Evolutionary conservation across 2,113 vertebrate species (phyloP).

Genomic region (Pterocles burchelli): DNA sequence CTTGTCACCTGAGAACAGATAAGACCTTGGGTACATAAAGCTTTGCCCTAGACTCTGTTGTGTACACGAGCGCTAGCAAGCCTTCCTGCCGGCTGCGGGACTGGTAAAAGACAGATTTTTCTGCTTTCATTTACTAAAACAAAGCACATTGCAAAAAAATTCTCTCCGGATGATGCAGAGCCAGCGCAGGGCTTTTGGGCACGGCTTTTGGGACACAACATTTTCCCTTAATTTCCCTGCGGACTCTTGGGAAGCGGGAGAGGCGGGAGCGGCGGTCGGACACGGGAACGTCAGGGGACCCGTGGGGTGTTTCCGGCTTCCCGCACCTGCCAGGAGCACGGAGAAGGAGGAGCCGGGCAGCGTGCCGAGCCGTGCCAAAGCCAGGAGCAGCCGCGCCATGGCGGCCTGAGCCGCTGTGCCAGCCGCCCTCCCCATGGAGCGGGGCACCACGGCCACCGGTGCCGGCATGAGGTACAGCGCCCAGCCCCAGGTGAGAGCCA

Average conservation of each 20-base stretch:
- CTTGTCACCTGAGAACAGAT: neutral
- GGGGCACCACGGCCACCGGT: neutral
- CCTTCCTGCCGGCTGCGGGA: neutral
- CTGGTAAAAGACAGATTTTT: neutral
- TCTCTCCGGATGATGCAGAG: neutral
- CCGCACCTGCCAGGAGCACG: neutral
- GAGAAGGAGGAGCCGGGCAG: neutral
- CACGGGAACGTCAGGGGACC: neutral
- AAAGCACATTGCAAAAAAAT: neutral
- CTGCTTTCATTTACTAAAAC: neutral
- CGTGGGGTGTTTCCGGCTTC: neutral
- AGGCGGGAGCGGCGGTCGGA: neutral
- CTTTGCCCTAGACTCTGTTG: neutral
- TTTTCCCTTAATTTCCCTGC: neutral
- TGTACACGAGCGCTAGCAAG: fast-evolving
- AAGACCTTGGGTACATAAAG: neutral
- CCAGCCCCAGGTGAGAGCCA: slow-evolving; percentile 25
- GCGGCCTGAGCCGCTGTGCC: neutral
- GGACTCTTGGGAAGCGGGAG: neutral
- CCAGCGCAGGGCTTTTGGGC: neutral
- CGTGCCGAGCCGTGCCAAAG: neutral
- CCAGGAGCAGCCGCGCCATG: neutral
- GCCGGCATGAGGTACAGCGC: slow-evolving; percentile 44
- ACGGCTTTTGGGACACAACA: fast-evolving
- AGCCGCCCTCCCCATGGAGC: slow-evolving; percentile 23